Conservation (phyloP, 2,113 vertebrate genomes). For the Cheirogaleus medius region DNA sequence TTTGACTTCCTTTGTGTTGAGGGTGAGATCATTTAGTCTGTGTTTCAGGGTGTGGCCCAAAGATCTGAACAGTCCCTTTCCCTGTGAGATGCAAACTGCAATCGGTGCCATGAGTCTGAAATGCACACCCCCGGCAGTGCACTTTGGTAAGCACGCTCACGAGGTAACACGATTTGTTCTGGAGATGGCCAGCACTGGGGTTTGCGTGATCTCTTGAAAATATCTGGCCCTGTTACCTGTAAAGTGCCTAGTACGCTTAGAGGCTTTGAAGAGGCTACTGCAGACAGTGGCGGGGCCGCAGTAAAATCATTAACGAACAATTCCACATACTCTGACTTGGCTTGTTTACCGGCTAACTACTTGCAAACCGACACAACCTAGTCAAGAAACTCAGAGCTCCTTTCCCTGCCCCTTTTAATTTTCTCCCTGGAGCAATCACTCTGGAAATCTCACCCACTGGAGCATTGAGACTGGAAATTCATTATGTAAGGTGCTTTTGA, state of each 20-base stretch:
- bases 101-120: neutral
- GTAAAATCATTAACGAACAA: neutral
- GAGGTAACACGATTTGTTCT: neutral
- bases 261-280: neutral
- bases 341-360: neutral
- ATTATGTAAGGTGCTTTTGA: slow-evolving; percentile 43
- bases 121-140: neutral
- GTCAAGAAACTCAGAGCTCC: neutral
- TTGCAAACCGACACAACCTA: neutral
- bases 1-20: neutral
- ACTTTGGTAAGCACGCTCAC: neutral
- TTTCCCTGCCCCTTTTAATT: neutral
- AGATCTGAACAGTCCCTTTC: neutral
- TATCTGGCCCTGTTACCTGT: neutral
- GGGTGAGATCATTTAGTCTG: neutral
- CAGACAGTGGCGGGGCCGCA: neutral
- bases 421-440: slow-evolving; percentile 58
- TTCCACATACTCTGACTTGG: neutral
- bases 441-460: slow-evolving; percentile 22
- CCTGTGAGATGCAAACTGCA: neutral
- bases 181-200: neutral
- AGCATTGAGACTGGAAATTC: neutral
- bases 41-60: neutral
- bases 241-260: neutral
- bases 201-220: neutral